Percentiles rank a stretch among this genome's conserved stretches.
Evolutionary conservation across 2,113 vertebrate genomes (phyloP).

Genomic region (Stegastes partitus): DNA sequence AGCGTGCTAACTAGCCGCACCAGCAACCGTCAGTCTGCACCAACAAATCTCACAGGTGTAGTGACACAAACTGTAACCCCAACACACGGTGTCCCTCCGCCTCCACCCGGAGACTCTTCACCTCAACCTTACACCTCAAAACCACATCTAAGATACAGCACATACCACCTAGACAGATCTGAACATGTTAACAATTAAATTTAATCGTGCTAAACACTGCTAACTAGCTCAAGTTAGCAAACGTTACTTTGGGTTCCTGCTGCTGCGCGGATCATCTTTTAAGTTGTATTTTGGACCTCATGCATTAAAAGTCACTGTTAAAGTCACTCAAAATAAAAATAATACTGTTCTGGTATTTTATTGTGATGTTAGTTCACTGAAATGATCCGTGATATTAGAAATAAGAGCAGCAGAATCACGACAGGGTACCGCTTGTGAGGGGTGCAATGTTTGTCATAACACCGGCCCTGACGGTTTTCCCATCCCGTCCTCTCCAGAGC

Average conservation of each 20-base stretch:
- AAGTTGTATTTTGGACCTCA: not conserved
- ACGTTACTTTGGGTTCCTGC: not conserved
- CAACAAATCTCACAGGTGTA: conserved; percentile 14
- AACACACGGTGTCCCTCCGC: accelerated
- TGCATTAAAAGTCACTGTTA: not conserved
- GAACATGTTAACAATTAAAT: too few species aligned
- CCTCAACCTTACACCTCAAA: too few species aligned
- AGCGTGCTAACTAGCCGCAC: conserved; percentile 9
- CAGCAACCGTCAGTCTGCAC: too few species aligned
- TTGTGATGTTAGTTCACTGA: too few species aligned
- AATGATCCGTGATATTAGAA: too few species aligned
- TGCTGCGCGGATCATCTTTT: not conserved
- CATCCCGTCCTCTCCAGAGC: not conserved
- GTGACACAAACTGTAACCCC: not conserved
- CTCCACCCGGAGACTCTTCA: not conserved
- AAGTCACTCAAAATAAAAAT: too few species aligned
- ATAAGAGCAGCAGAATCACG: not conserved
- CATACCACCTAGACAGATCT: too few species aligned
- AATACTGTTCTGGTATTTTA: too few species aligned
- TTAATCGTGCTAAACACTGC: not conserved
- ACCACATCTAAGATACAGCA: too few species aligned
- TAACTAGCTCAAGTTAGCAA: conserved; percentile 1
- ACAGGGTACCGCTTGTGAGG: not conserved
- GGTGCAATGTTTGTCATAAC: conserved; percentile 25
- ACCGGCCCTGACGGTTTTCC: conserved; percentile 28